Percentiles rank a stretch among this genome's conserved stretches.
phyloP scores from a whole-genome alignment of 2,888 invertebrate species.

The Spisula subtruncata region DNA sequence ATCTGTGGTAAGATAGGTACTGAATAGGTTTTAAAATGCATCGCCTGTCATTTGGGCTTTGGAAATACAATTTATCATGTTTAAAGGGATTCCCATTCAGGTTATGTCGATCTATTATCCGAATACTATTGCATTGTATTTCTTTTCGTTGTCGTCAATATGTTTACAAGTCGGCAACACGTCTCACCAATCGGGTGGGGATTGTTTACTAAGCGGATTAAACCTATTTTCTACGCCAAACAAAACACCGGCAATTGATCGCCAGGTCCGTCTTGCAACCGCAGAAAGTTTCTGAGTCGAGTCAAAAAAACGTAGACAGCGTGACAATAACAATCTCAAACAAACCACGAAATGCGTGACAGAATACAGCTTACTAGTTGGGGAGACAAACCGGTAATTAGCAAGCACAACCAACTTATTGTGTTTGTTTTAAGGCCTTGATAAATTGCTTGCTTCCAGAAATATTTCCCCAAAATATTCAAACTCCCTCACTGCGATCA shows the following conservation, averaged over 20 bases:
- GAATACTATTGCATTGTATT: slow-evolving; percentile 26
- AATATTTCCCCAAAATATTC: no score
- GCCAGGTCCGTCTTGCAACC: background rate
- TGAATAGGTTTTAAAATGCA: background rate
- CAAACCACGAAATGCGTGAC: background rate
- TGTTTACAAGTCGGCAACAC: slow-evolving; percentile 47
- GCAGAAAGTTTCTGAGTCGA: background rate
- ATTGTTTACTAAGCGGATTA: slow-evolving; percentile 53
- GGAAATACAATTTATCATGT: no score
- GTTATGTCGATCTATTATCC: background rate
- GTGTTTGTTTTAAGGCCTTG: no score
- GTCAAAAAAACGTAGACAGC: background rate
- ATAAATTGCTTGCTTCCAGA: no score
- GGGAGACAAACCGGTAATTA: background rate
- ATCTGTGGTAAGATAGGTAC: no score
- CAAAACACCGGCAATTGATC: slow-evolving; percentile 49
- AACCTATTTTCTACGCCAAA: slow-evolving; percentile 46
- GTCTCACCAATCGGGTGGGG: slow-evolving; percentile 39
- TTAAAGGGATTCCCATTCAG: background rate
- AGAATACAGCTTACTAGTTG: background rate
- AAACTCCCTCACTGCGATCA: no score
- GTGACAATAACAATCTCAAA: background rate
- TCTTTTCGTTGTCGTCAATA: slow-evolving; percentile 43
- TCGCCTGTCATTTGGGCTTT: background rate
- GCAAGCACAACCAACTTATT: background rate